These are phyloP conservation scores for Hormiphora californensis DNA, from an alignment of 37 sponge, comb jelly and placozoan species.

Conservation along the genomic window DNA sequence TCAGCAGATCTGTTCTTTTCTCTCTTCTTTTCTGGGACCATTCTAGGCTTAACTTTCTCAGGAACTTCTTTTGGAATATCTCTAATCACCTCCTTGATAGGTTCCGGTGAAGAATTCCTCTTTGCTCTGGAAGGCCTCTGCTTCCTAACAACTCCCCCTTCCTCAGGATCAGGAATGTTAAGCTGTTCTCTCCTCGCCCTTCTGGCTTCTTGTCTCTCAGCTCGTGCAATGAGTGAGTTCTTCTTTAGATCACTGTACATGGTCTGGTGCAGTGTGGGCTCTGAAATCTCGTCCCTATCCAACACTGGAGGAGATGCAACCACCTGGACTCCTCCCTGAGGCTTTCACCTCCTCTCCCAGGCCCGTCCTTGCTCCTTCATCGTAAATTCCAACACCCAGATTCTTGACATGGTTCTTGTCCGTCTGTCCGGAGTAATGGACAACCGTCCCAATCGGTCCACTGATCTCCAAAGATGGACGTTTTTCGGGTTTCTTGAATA, in stretches of 20 bases:
- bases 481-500: no score
- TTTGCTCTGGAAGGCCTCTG: no score
- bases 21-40: no score
- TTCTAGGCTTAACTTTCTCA: no score
- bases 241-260: not conserved
- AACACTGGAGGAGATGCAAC: not conserved
- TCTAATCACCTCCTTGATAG: no score
- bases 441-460: not conserved
- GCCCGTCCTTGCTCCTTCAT: slow-evolving; percentile 8
- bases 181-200: not conserved
- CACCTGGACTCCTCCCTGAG: not conserved
- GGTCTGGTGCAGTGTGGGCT: slow-evolving; percentile 10
- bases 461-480: not conserved
- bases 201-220: not conserved
- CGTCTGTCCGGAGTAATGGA: slow-evolving; percentile 17
- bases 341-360: not conserved
- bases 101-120: no score
- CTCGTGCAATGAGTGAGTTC: not conserved
- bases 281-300: not conserved
- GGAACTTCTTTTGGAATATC: no score
- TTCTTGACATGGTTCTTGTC: not conserved
- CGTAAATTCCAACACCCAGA: not conserved
- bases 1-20: no score
- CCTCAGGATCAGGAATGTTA: no score
- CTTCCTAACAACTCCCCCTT: no score